A percentile compares a stretch with the other conserved stretches of the same genome.
Evolutionary conservation across 2,797 vertebrate genomes (phyloP).

Genomic region (Chanos chanos): DNA sequence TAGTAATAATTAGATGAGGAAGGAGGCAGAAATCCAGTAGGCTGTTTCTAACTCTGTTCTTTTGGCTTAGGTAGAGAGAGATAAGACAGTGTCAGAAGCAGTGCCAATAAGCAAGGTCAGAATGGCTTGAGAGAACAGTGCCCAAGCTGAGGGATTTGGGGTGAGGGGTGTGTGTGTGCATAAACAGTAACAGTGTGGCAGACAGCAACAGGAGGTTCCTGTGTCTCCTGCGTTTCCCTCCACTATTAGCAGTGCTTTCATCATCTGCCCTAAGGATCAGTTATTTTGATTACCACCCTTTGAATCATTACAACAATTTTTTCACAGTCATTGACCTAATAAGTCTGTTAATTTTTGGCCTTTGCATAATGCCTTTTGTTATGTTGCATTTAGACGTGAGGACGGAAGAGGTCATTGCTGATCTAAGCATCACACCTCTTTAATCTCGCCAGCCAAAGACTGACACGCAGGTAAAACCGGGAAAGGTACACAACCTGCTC

Average conservation of each 20-base stretch:
- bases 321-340: constrained; percentile 53
- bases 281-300: constrained; percentile 38
- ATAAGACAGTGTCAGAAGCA: constrained; percentile 26
- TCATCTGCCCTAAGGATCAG: constrained; percentile 44
- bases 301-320: constrained; percentile 60
- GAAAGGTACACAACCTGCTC: neutral
- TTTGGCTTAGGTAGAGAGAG: constrained; percentile 4
- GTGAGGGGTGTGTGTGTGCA: too few relatives aligned
- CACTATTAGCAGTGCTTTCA: constrained; percentile 59
- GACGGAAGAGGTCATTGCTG: neutral
- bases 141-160: constrained; percentile 48
- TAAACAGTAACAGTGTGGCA: constrained; percentile 40
- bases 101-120: constrained; percentile 53
- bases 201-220: constrained; percentile 49
- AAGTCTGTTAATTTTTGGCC: constrained; percentile 8
- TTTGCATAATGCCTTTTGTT: constrained; percentile 13
- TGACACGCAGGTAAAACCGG: constrained; percentile 9
- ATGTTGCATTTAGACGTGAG: neutral
- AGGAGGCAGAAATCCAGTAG: constrained; percentile 9
- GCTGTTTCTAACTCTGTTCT: neutral
- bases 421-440: neutral
- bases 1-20: neutral
- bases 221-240: constrained; percentile 47
- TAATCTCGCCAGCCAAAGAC: neutral
- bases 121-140: constrained; percentile 55